Base-by-base conservation (phyloP, 2,888 invertebrate species). In the Elegia similella region DNA sequence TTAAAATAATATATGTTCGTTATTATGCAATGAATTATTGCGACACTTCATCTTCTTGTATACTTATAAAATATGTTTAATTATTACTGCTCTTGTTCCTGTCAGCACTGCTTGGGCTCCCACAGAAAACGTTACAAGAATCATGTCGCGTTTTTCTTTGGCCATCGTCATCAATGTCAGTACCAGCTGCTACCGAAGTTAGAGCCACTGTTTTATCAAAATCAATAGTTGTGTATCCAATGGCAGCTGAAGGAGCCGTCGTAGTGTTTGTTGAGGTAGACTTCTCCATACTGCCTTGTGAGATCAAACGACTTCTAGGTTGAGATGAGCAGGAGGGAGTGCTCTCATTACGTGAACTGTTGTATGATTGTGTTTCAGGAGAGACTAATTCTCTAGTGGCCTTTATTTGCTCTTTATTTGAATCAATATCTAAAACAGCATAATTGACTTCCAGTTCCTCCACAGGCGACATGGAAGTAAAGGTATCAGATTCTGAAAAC, bases 161-260 rank as follows among this genome's bases (percentile, higher is more conserved):
- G 52, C 95, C 95, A 71, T 96, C 96, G 60, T 92, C 86, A 75
- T 95, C 95, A 53, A 93, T 90, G 61, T 95, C 95, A 57, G 93
- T 92, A 52, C 93, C 93, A 6, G 95, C 93, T 69, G 95, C 95
- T 34, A 95, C 95, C 30, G 97, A 96, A 16, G 96, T 96, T 30
- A 98, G 92, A 17, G 98, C 98, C 56, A 95, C 96, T 0, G 98
- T 98, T 88, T 96, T 97, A 72, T 98, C 95, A 84, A 98, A 98
- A 88, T 98, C 98, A 69, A 98, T 99, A 0, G 96, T 96, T 7
- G 97, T 97, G 78, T 98, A 98, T 53, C 96, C 95, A 67, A 94
- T 92, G 50, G 76, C 79, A 38, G 79, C 75, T 13, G 55, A 95
- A 93, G 61, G 96, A 94, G 80, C 95, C 95, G 65, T 94, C 2